Evolutionary conservation across 2,888 invertebrate genomes (phyloP).

Genomic region (Dasysyrphus albostriatus): DNA sequence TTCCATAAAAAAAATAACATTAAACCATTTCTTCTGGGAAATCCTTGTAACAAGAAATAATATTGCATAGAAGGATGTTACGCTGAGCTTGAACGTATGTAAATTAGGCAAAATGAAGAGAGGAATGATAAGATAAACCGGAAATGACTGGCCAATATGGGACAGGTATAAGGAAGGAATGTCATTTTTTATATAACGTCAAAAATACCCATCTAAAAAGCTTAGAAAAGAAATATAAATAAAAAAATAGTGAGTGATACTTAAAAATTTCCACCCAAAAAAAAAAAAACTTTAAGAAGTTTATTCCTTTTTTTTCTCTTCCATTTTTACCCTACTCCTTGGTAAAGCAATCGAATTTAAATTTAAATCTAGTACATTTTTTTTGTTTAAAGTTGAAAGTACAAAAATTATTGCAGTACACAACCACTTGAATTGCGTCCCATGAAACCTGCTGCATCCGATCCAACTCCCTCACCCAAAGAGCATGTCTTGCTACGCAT

Average conservation of each 20-base stretch:
- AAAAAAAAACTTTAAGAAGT: not conserved
- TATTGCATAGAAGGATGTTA: slow-evolving; percentile 3
- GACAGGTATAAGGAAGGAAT: not conserved
- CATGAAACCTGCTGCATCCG: slow-evolving; percentile 85
- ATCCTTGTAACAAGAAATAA: slow-evolving; percentile 2
- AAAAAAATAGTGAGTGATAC: not conserved
- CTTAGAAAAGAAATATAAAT: too few species aligned
- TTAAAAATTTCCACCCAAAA: not conserved
- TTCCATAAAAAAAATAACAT: slow-evolving; percentile 48
- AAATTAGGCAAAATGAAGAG: slow-evolving; percentile 9
- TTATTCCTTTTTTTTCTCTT: not conserved
- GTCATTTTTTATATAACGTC: not conserved
- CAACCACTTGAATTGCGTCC: slow-evolving; percentile 85
- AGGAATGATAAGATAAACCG: slow-evolving; percentile 3
- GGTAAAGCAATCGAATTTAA: not conserved
- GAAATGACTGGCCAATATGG: slow-evolving; percentile 22
- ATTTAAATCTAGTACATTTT: slow-evolving; percentile 22
- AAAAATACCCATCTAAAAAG: not conserved
- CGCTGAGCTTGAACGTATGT: slow-evolving; percentile 3
- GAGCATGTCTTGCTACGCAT: slow-evolving; percentile 93
- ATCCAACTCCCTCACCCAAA: slow-evolving; percentile 88
- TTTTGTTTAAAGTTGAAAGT: not conserved
- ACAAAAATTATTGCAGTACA: slow-evolving; percentile 84
- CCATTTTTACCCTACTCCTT: not conserved
- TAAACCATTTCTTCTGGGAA: slow-evolving; percentile 18